Base-by-base conservation (phyloP, 2,113 vertebrate species). In the Bambusicola thoracicus region DNA sequence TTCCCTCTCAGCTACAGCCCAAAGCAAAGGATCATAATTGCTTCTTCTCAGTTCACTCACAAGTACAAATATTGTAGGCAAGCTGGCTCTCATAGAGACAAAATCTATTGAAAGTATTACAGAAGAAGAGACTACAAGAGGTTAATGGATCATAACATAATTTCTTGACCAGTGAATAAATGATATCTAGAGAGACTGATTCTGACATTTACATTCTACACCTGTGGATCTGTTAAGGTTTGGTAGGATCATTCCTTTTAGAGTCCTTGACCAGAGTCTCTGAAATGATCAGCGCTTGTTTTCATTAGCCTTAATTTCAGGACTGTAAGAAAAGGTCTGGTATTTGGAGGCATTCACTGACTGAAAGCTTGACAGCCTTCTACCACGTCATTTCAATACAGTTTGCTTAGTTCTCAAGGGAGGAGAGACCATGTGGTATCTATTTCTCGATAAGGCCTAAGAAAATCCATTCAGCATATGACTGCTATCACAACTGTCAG, bases 401-500 rank as follows among this genome's bases (percentile, higher is more conserved):
- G 4, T 81, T 8, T 48, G 65, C 65, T 61, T 34, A 78, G 40
- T 78, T 73, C 22, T 80, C 24, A 66, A 49, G 59, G 51, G 83
- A 74, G 29, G 27, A 1, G 4, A 93, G 8, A 38, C 29, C 48
- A 38, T 14, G n/a, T 21, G 68, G 30, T 21, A 40, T 4, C 14
- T 76, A 49, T 62, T 73, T 81, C 74, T 44, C 66, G 55, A 53
- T 41, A 40, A 4, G 75, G 46, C 6, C 38, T 76, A 43, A 77
- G 41, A 84, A 80, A 58, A 74, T 67, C 32, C 11, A 8, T 48
- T 86, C 62, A 73, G 18, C 8, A 4, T 61, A 22, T 3, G 2
- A 70, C 32, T 78, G 61, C 49, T 86, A 46, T 93, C 68, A 67
- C 69, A 83, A 77, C 40, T 89, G 20, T 25, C 61, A 72, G 51